Percentiles rank a stretch among this genome's conserved stretches.
phyloP scores from a whole-genome alignment of 2,113 vertebrate species.

The Rhabdornis inornatus region DNA sequence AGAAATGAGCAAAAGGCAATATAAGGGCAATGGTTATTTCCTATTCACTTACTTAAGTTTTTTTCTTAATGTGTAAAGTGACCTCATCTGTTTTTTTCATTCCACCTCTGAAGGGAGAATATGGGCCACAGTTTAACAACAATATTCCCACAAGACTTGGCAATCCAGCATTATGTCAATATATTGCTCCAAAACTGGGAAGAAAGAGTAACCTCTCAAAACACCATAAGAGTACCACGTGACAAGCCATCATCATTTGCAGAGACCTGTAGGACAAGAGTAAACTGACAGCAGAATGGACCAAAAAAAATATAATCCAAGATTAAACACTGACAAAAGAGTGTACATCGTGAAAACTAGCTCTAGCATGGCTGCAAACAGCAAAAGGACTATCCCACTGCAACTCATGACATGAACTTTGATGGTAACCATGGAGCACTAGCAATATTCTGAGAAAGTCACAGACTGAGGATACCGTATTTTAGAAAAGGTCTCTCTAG shows the following conservation, averaged over 20 bases:
- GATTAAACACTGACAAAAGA: not conserved
- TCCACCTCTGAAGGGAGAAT: not conserved
- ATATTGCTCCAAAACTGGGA: not conserved
- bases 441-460: not conserved
- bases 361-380: not conserved
- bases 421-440: not conserved
- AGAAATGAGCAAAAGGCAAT: constrained; percentile 3
- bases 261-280: not conserved
- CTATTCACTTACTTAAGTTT: constrained; percentile 17
- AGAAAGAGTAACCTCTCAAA: not conserved
- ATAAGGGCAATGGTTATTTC: constrained; percentile 37
- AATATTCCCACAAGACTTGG: not conserved
- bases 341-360: not conserved
- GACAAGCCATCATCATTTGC: not conserved
- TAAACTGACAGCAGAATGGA: not conserved
- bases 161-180: not conserved
- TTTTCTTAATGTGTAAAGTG: constrained; percentile 20
- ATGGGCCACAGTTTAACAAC: not conserved
- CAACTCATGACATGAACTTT: not conserved
- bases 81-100: constrained; percentile 38
- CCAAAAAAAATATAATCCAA: not conserved
- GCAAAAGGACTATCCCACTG: not conserved
- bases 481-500: not conserved
- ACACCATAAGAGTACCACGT: not conserved
- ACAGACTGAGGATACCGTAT: not conserved